Evolutionary conservation across 2,113 vertebrate genomes (phyloP), one percentile per base, ranked within the genome.

Genomic region (Alexandromys fortis): DNA sequence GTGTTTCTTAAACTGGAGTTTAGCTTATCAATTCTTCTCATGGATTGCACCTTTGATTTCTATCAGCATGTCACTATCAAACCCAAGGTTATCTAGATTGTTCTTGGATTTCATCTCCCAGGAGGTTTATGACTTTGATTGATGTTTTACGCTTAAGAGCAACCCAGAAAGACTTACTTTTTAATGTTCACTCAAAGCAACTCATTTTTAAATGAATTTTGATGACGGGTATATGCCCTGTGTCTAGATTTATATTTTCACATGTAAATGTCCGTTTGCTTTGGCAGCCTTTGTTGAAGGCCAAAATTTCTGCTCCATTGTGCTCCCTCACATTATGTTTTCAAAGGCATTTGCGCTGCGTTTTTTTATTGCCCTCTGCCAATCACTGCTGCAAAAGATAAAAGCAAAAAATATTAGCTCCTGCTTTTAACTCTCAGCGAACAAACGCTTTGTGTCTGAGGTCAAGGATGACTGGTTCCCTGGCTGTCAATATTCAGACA

Each of bases 401-500:
- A 83, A 85, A 85, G n/a, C 42, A 65, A n/a, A 55, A 94, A 96
- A 93, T 97, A 96, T 96, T 89, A 97, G 72, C n/a, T 78, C 52
- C 7, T 81, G 67, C 75, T 90, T 98, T 98, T 98, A 96, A 94
- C 87, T 49, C 13, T 0, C 38, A 83, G 33, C 72, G 76, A 98
- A 96, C 95, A 97, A 97, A 86, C 94, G 82, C 75, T 85, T 97
- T 63, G 75, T 86, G 58, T 94, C 92, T 94, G 94, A 98, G 98
- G 97, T 98, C 97, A 98, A 98, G 98, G 98, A 98, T 94, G 97
- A 98, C 97, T 94, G 93, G 96, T 76, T 97, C 65, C 91, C 90
- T 89, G 97, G 91, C 97, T 98, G 98, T 97, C 98, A 98, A 97
- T 98, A 98, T 97, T 97, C 94, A 94, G 94, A 95, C 93, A 95